Conservation (phyloP, 2,797 vertebrate species). For the Typhlichthys eigenmanni region DNA sequence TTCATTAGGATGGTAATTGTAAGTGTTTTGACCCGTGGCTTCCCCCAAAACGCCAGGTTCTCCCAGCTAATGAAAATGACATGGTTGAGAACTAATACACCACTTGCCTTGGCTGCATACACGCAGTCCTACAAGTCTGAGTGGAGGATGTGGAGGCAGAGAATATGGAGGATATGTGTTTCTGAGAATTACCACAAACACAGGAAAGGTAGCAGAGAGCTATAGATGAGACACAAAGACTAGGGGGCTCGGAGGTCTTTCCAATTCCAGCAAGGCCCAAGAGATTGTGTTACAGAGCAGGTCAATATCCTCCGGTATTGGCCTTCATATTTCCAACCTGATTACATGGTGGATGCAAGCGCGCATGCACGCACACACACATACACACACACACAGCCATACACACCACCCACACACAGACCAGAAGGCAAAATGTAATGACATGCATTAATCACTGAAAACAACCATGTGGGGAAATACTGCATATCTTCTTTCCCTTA, state of each 20-base stretch:
- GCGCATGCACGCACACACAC: not conserved
- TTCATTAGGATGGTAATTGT: too few species aligned
- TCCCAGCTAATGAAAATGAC: too few species aligned
- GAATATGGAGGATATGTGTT: conserved; percentile 21
- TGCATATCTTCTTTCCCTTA: not conserved
- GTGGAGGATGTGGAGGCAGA: conserved; percentile 39
- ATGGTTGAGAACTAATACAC: conserved; percentile 22
- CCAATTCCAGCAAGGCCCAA: conserved; percentile 15
- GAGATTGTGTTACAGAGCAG: conserved; percentile 28
- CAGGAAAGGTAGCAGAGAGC: conserved; percentile 10
- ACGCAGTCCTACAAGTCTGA: not conserved
- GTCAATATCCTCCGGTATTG: conserved; percentile 37
- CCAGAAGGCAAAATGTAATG: conserved; percentile 26
- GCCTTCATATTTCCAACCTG: conserved; percentile 31
- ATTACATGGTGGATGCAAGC: conserved; percentile 25
- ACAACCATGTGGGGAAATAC: conserved; percentile 19
- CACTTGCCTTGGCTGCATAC: conserved; percentile 15
- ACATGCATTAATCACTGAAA: conserved; percentile 18
- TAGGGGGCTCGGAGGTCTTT: not conserved
- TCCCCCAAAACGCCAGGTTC: too few species aligned
- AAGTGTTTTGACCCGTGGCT: too few species aligned
- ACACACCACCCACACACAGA: conserved; percentile 14
- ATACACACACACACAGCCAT: conserved; percentile 3
- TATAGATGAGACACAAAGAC: conserved; percentile 6
- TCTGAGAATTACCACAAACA: conserved; percentile 18